Base-by-base conservation (phyloP, 2,113 vertebrate genomes). In the Coreoperca whiteheadi region DNA sequence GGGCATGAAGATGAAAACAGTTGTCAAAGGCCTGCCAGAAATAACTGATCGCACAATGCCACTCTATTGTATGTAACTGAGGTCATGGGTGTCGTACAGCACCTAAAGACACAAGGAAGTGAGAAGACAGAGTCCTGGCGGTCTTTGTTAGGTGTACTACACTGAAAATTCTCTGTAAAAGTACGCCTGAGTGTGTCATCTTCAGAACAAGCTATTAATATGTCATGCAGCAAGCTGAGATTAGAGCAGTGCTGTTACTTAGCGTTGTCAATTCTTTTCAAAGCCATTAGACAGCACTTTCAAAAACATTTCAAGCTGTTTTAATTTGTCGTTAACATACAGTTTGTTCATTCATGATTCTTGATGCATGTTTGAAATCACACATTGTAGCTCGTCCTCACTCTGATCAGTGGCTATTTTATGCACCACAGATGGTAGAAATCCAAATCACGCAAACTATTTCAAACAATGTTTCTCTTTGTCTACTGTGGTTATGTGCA, bases 1-100 rank as follows among this genome's bases (percentile, higher is more conserved):
- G 86, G 91, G 87, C 93, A 94, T 81, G 83, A 91, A 95, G 93
- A 95, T 94, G 94, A 94, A 95, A 95, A 95, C 87, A 92, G 91
- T 92, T 94, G 93, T 94, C 93, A 95, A 90, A 91, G 79, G 82
- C 88, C 85, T 88, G 93, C 83, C 91, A 91, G 88, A 92, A 87
- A 94, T 94, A 94, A 95, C 84, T 78, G 93, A 95, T 94, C 81
- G 64, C 89, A 90, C 88, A 91, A 93, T 89, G 88, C 89, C 0
- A 43, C 85, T 87, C 88, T 85, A 79, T 93, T 93, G 89, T 93
- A 92, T 93, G 86, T 79, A 92, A 88, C 91, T 74, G 87, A 94
- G 93, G 94, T 94, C 93, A 91, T 4, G 72, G 74, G 82, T 89
- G 89, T 92, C 89, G 89, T 91, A 88, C 77, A 71, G 75, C 77